Conservation (phyloP, 2,888 invertebrate species). For the Stenoptilia bipunctidactyla region DNA sequence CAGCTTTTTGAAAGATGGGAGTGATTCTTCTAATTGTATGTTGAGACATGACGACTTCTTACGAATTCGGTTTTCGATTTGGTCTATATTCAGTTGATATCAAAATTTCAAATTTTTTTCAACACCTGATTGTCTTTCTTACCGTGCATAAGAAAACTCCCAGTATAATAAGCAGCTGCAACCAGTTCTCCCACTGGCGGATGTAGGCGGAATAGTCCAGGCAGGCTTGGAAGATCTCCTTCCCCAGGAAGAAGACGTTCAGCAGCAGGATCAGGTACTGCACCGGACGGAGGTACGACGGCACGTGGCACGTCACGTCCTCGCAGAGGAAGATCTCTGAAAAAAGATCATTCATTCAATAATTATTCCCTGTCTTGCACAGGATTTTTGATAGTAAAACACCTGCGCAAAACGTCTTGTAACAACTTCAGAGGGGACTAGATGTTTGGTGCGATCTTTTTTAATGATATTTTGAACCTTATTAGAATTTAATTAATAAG, state of each 20-base stretch:
- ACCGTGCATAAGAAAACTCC: conserved; percentile 79
- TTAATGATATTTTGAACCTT: too few relatives aligned
- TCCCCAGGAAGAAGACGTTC: conserved; percentile 74
- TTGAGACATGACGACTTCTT: too few relatives aligned
- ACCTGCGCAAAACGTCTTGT: too few relatives aligned
- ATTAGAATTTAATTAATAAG: too few relatives aligned
- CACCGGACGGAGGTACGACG: conserved; percentile 45
- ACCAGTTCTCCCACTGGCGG: conserved; percentile 87
- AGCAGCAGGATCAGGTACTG: conserved; percentile 75
- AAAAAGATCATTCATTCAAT: too few relatives aligned
- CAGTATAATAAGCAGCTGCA: conserved; percentile 83
- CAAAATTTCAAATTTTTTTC: neutral
- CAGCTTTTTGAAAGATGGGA: too few relatives aligned
- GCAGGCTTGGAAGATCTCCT: conserved; percentile 84
- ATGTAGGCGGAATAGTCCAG: conserved; percentile 81
- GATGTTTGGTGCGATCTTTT: too few relatives aligned
- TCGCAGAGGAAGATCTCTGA: conserved; percentile 67
- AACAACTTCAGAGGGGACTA: too few relatives aligned
- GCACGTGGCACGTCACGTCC: conserved; percentile 44
- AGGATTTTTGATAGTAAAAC: too few relatives aligned
- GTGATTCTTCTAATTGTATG: too few relatives aligned
- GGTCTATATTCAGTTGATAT: neutral
- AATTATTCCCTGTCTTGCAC: too few relatives aligned
- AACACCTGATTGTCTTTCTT: conserved; percentile 21
- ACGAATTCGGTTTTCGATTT: too few relatives aligned